These are phyloP conservation scores for Alosa alosa DNA, from an alignment of 2,113 vertebrate genomes.

Conservation along the genomic window DNA sequence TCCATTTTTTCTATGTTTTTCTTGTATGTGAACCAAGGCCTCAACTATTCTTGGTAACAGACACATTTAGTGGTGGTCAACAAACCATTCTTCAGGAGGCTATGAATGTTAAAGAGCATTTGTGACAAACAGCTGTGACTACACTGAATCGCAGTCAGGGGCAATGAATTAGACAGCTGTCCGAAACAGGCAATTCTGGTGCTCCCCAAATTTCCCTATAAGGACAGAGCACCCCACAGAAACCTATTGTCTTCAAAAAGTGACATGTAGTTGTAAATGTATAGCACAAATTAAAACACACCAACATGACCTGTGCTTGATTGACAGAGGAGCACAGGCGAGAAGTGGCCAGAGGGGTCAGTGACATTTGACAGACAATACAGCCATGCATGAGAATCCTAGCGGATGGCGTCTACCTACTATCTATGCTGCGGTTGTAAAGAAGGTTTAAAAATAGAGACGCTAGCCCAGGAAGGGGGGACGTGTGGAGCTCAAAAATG, in stretches of 20 bases:
- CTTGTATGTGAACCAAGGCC: background rate
- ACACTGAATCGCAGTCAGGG: constrained; percentile 11
- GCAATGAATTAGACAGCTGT: constrained; percentile 61
- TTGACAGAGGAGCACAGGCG: background rate
- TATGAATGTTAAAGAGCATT: constrained; percentile 55
- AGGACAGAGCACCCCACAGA: constrained; percentile 54
- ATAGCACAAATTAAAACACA: background rate
- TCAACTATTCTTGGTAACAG: background rate
- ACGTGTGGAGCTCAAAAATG: constrained; percentile 44
- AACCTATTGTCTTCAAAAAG: constrained; percentile 22
- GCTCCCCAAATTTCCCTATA: constrained; percentile 66
- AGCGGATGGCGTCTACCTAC: constrained; percentile 30
- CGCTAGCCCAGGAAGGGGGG: constrained; percentile 28
- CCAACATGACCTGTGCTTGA: background rate
- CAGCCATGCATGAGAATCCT: constrained; percentile 42
- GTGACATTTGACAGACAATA: constrained; percentile 13
- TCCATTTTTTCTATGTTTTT: background rate
- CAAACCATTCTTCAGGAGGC: constrained; percentile 40
- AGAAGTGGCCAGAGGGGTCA: background rate
- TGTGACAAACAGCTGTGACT: constrained; percentile 65
- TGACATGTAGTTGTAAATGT: background rate
- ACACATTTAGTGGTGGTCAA: constrained; percentile 40
- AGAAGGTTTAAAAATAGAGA: constrained; percentile 52
- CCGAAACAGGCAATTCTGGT: constrained; percentile 53
- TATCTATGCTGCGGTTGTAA: constrained; percentile 48